A percentile compares a stretch with the other conserved stretches of the same genome.
Conservation (phyloP, 2,113 vertebrate species). For the Eurypyga helias region DNA sequence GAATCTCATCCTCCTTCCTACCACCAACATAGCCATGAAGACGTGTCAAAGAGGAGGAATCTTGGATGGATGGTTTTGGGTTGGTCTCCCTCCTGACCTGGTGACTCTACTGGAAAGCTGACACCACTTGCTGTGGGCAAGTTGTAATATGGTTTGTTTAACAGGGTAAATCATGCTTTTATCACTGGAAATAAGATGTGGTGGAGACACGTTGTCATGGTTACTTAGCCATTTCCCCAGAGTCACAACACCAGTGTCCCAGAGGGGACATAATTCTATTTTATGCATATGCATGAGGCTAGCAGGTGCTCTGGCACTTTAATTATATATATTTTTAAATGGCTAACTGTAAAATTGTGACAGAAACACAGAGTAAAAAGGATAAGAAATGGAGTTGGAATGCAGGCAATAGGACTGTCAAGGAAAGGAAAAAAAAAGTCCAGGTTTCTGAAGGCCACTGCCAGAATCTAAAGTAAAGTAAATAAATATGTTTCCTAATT, state of each 20-base stretch:
- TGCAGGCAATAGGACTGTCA: not conserved
- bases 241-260: conserved; percentile 80
- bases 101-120: conserved; percentile 54
- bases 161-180: conserved; percentile 68
- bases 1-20: not conserved
- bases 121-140: conserved; percentile 68
- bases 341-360: conserved; percentile 62
- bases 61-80: conserved; percentile 38
- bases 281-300: conserved; percentile 79
- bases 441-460: not conserved
- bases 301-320: conserved; percentile 77
- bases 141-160: conserved; percentile 68
- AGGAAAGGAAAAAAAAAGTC: not conserved
- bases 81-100: conserved; percentile 54
- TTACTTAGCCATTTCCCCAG: conserved; percentile 80
- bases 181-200: conserved; percentile 69
- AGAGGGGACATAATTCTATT: conserved; percentile 74
- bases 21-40: not conserved
- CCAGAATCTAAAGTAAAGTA: conserved; percentile 12
- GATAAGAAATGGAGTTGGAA: conserved; percentile 25
- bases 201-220: conserved; percentile 79
- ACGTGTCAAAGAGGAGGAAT: not conserved
- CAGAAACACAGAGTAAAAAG: conserved; percentile 10
- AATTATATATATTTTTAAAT: conserved; percentile 75
- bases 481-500: conserved; percentile 20